Evolutionary conservation across 2,888 invertebrate genomes (phyloP).

Genomic region (Charanyca ferruginea): DNA sequence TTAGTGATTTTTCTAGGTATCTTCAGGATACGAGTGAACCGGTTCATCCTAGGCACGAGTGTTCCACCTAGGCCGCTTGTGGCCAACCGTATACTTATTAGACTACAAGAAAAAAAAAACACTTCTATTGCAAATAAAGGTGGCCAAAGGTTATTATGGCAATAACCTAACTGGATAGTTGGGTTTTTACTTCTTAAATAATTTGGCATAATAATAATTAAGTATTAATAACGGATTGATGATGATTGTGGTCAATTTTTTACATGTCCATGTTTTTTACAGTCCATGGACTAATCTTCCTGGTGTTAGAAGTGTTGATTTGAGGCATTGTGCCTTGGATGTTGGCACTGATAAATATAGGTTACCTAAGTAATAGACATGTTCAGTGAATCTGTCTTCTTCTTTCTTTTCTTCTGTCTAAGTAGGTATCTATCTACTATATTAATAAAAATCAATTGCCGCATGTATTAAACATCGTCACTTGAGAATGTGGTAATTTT

Average conservation of each 20-base stretch:
- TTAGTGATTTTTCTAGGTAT: background rate
- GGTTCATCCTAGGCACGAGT: too few relatives aligned
- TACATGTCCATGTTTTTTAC: too few relatives aligned
- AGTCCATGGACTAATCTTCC: background rate
- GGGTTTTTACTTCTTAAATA: background rate
- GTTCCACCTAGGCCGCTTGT: too few relatives aligned
- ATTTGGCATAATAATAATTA: background rate
- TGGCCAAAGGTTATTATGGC: conserved; percentile 35
- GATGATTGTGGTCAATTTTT: background rate
- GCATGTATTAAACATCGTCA: too few relatives aligned
- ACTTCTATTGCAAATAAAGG: too few relatives aligned
- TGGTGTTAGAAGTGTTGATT: background rate
- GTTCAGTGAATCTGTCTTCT: background rate
- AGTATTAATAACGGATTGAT: background rate
- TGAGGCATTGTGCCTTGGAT: background rate
- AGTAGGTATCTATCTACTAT: too few relatives aligned
- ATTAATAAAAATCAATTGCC: too few relatives aligned
- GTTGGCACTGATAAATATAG: background rate
- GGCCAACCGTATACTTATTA: too few relatives aligned
- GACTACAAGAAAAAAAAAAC: too few relatives aligned
- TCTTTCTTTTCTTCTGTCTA: too few relatives aligned
- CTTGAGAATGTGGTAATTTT: too few relatives aligned
- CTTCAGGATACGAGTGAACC: too few relatives aligned
- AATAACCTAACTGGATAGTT: conserved; percentile 20
- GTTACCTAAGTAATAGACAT: background rate